Conservation (phyloP, 2,888 invertebrate genomes). For the Listrodromus nycthemerus region DNA sequence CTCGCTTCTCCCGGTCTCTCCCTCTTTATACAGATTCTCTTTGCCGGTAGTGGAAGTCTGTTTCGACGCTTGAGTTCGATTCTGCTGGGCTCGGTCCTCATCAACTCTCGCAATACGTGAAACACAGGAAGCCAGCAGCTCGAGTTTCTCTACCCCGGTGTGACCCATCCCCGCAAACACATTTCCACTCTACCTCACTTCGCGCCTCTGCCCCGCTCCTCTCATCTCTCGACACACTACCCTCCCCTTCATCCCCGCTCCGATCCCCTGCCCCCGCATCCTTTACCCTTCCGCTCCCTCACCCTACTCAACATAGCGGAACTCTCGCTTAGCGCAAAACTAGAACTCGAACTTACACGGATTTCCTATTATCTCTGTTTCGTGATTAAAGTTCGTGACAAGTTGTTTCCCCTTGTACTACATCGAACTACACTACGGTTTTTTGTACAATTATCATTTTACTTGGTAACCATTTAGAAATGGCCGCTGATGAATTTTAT, state of each 20-base stretch:
- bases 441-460: conserved; percentile 23
- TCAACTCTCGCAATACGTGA: conserved; percentile 56
- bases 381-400: conserved; percentile 56
- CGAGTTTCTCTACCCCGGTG: conserved; percentile 42
- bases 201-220: conserved; percentile 26
- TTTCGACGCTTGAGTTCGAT: conserved; percentile 59
- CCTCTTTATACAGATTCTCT: conserved; percentile 24
- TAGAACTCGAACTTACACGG: conserved; percentile 69
- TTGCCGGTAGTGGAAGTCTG: conserved; percentile 38
- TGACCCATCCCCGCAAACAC: conserved; percentile 42
- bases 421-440: conserved; percentile 3
- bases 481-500: neutral
- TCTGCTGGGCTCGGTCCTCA: conserved; percentile 52
- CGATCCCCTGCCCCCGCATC: neutral
- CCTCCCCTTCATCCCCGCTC: too few species aligned
- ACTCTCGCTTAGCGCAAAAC: conserved; percentile 61
- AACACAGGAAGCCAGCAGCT: conserved; percentile 35
- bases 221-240: conserved; percentile 39
- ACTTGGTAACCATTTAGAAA: neutral
- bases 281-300: neutral
- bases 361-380: conserved; percentile 65
- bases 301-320: conserved; percentile 41
- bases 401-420: conserved; percentile 25
- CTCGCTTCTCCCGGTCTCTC: conserved; percentile 7
- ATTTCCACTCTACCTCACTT: conserved; percentile 50